These are phyloP conservation scores for Diplodus sargus DNA, from an alignment of 2,797 vertebrate species.

Conservation along the genomic window DNA sequence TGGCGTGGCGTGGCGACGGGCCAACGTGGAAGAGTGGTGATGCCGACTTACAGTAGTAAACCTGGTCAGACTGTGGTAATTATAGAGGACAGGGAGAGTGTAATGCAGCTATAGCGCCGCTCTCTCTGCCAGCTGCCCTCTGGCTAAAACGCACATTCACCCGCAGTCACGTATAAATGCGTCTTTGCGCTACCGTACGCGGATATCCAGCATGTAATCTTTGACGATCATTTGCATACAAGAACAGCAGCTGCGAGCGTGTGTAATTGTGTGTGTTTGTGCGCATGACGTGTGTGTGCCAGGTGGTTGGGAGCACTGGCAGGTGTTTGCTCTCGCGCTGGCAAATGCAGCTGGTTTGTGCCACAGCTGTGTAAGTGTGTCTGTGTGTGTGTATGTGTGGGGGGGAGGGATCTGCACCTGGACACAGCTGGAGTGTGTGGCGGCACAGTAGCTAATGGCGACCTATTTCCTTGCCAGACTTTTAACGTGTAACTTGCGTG, in stretches of 20 bases:
- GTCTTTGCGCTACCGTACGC: conserved; percentile 40
- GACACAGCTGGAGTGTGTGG: conserved; percentile 68
- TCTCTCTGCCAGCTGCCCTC: conserved; percentile 57
- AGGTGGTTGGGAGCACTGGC: conserved; percentile 77
- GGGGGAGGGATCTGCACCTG: conserved; percentile 66
- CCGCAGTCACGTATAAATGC: conserved; percentile 50
- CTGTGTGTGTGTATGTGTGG: conserved; percentile 17
- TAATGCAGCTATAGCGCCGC: conserved; percentile 64
- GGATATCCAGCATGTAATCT: conserved; percentile 34
- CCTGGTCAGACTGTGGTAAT: conserved; percentile 67
- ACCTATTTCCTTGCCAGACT: conserved; percentile 60
- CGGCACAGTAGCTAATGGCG: conserved; percentile 71
- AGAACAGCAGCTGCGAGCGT: conserved; percentile 70
- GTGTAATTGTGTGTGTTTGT: conserved; percentile 42
- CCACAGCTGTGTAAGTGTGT: conserved; percentile 72
- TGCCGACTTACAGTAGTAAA: conserved; percentile 60
- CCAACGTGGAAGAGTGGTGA: conserved; percentile 30
- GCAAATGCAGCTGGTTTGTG: conserved; percentile 77
- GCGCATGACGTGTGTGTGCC: conserved; percentile 61
- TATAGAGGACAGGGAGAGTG: conserved; percentile 63
- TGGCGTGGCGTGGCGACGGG: conserved; percentile 13
- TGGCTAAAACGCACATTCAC: conserved; percentile 51
- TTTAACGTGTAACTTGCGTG: conserved; percentile 65
- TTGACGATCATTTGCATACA: conserved; percentile 55
- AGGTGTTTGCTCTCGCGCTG: conserved; percentile 77